Base-by-base conservation (phyloP, 2,888 invertebrate genomes). In the Pandemis corylana region DNA sequence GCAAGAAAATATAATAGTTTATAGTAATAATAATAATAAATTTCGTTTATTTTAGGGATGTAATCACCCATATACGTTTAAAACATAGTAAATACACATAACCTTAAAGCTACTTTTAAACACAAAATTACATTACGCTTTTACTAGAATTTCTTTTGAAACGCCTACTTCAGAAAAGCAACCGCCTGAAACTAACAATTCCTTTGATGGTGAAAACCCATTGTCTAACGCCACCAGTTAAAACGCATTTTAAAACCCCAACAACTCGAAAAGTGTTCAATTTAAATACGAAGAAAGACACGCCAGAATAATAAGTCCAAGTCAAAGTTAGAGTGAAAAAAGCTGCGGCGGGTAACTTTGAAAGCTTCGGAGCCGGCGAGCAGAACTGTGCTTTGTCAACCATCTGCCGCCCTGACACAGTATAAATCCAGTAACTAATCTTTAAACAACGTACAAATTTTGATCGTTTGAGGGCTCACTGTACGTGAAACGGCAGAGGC, bases 321-420 rank as follows among this genome's bases (percentile, higher is more conserved):
- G 67, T 7, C 10, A 9, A 20, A 64, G 64, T 15, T 63, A 15
- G 20, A 20, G 41, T 10, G 44, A 64, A 44, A 64, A 44, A 64
- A 64, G 42, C 42, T 44, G 10, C 44, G 62, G 64, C 44, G 62
- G 64, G 7, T 6, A 63, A 64, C 15, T 64, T 64, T 15, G 44
- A 64, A 64, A 44, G 15, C 64, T 41, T n/a, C 3, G 41, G 7
- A 41, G 59, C 62, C 9, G 1, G 36, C 42, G 20, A 9, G 41
- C 42, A 10, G 63, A 46, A 46, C 64, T 20, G 49, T n/a, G 53
- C 67, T 68, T 68, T 68, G 59, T 68, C 68, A 68, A 68, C 44
- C 53, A 59, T 42, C 68, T 41, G 68, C 10, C 42, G 28, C 59
- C 59, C 59, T 20, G 20, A n/a, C 51, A 51, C 51, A 56, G 56